phyloP scores from a whole-genome alignment of 2,888 invertebrate genomes.

The Priocnemis perturbator region DNA sequence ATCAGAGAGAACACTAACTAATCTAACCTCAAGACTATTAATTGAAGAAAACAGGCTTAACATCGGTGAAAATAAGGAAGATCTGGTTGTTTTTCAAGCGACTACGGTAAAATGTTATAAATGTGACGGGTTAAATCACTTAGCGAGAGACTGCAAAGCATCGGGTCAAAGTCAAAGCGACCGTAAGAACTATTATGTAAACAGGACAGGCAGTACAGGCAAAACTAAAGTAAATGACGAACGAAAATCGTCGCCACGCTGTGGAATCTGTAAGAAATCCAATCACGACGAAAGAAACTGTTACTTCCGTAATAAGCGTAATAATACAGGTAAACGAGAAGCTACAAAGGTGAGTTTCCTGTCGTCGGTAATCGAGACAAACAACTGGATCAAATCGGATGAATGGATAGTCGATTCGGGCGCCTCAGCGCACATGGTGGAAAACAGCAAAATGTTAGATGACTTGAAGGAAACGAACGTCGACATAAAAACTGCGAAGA shows the following conservation, averaged over 20 bases:
- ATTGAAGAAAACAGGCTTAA: conserved; percentile 14
- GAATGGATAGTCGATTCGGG: conserved; percentile 15
- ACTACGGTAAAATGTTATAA: conserved; percentile 7
- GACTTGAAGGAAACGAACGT: not conserved
- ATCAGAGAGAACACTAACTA: conserved; percentile 28
- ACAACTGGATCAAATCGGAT: not conserved
- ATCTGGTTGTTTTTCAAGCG: conserved; percentile 8
- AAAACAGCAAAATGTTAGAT: not conserved
- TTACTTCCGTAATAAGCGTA: not conserved
- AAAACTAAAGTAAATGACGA: too few species aligned
- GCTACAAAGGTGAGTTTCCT: not conserved
- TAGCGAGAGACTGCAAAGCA: conserved; percentile 6
- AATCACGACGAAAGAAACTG: conserved; percentile 6
- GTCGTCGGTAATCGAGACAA: not conserved
- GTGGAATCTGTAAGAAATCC: conserved; percentile 19
- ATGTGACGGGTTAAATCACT: conserved; percentile 11
- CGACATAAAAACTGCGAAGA: not conserved
- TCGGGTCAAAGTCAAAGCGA: too few species aligned
- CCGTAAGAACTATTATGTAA: too few species aligned
- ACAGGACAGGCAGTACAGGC: too few species aligned
- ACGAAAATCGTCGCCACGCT: not conserved
- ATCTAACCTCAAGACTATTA: conserved; percentile 26
- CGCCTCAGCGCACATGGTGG: conserved; percentile 1
- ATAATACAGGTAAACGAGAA: not conserved
- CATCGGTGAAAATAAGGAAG: not conserved